Evolutionary conservation across 1,140 invertebrate species (phyloP), one percentile per base, ranked within the genome.

Genomic region (Caenorhabditis latens): DNA sequence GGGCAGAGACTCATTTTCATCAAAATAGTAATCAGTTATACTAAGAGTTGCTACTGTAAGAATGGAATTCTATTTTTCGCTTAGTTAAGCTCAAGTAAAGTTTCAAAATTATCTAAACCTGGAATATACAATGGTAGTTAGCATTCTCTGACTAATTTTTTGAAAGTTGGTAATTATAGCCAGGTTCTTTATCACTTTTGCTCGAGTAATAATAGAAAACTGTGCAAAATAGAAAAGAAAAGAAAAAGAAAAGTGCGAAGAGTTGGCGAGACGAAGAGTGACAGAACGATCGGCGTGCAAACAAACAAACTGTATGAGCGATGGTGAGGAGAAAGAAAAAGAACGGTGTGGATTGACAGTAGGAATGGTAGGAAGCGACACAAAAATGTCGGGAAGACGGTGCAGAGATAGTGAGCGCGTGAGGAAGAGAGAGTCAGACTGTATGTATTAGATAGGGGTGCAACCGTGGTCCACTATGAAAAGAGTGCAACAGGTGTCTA

Each of bases 321-420:
- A 19, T 46, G 43, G 7, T 4, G 46, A n/a, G n/a, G 71, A 24
- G 46, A 50, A 79, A 79, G 42, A n/a, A 53, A 19, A 42, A 53
- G 71, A 79, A 79, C 71, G 71, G 71, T 79, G 43, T 79, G 71
- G 71, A 79, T 79, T 79, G 71, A 79, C 71, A 79, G 71, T 79
- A 79, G 46, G 71, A 79, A 79, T 50, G 14, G n/a, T 50, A 79
- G 46, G 46, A 79, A 50, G 42, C n/a, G 40, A 79, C 63, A 53
- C 11, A 50, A 53, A 4, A 46, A 11, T 79, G 40, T 79, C 43
- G 19, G 14, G 71, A 53, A 11, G 21, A 24, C n/a, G n/a, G 46
- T n/a, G n/a, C 4, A 24, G 21, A n/a, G 24, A 79, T 32, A 79
- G 21, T 53, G 46, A 46, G n/a, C 13, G 46, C 50, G 21, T 24